Conservation (phyloP, 2,113 vertebrate species). For the Vulpes lagopus region DNA sequence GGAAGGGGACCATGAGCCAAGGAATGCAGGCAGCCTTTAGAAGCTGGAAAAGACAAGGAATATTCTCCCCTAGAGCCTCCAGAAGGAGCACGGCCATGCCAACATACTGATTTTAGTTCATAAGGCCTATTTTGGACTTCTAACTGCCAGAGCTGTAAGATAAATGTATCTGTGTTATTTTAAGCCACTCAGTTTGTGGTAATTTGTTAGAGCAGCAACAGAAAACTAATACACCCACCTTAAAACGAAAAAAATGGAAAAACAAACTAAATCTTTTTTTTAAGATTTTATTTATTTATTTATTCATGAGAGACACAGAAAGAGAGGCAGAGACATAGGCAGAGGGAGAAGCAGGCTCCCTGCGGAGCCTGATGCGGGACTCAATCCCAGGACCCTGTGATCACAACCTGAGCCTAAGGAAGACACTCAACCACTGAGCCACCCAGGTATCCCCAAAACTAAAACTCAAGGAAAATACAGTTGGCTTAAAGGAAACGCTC, state of each 20-base stretch:
- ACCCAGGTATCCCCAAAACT: neutral
- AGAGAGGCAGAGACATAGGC: too few species aligned
- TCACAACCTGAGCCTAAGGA: too few species aligned
- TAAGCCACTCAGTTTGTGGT: neutral
- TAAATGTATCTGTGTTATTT: neutral
- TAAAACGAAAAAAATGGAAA: neutral
- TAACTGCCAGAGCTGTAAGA: neutral
- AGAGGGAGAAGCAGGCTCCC: too few species aligned
- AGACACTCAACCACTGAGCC: too few species aligned
- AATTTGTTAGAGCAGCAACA: neutral
- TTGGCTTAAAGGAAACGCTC: neutral
- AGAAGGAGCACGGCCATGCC: neutral
- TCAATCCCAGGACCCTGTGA: too few species aligned
- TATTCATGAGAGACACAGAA: too few species aligned
- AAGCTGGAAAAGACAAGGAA: slow-evolving; percentile 8
- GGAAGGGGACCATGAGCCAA: neutral
- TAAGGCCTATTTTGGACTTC: neutral
- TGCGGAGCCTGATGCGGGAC: too few species aligned
- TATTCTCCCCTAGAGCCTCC: neutral
- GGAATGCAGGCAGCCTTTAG: neutral
- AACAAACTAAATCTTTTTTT: neutral
- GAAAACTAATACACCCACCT: neutral
- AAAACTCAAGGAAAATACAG: neutral
- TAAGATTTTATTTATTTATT: too few species aligned
- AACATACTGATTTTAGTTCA: neutral